Percentiles rank a stretch among this genome's conserved stretches.
phyloP scores from a whole-genome alignment of 2,113 vertebrate genomes.

The Noctilio leporinus region DNA sequence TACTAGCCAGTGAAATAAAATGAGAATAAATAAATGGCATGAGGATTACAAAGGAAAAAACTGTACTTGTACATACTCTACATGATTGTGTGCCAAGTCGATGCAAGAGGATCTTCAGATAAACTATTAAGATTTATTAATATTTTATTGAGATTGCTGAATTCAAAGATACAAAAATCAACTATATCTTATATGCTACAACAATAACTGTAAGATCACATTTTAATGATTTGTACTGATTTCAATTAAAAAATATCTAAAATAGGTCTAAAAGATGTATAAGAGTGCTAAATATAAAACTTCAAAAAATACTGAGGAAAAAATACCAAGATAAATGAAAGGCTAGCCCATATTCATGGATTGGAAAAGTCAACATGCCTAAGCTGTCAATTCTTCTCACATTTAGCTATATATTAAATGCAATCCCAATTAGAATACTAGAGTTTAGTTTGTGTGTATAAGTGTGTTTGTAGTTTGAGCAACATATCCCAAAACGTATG shows the following conservation, averaged over 20 bases:
- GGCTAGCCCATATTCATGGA: not conserved
- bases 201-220: not conserved
- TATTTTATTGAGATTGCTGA: not conserved
- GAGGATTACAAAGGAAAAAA: not conserved
- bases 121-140: not conserved
- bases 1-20: not conserved
- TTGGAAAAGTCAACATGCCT: not conserved
- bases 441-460: not conserved
- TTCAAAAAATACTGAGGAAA: not conserved
- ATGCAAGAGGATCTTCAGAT: not conserved
- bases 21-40: not conserved
- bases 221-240: not conserved
- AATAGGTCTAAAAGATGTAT: not conserved
- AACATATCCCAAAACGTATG: not conserved
- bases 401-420: not conserved
- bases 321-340: constrained; percentile 9
- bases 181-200: not conserved
- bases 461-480: not conserved
- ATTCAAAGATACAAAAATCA: not conserved
- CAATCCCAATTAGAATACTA: not conserved
- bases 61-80: not conserved
- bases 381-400: not conserved
- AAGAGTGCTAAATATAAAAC: not conserved
- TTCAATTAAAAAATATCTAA: not conserved
- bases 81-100: not conserved